phyloP scores from a whole-genome alignment of 2,888 invertebrate species.

The Himalopsyche kuldschensis region DNA sequence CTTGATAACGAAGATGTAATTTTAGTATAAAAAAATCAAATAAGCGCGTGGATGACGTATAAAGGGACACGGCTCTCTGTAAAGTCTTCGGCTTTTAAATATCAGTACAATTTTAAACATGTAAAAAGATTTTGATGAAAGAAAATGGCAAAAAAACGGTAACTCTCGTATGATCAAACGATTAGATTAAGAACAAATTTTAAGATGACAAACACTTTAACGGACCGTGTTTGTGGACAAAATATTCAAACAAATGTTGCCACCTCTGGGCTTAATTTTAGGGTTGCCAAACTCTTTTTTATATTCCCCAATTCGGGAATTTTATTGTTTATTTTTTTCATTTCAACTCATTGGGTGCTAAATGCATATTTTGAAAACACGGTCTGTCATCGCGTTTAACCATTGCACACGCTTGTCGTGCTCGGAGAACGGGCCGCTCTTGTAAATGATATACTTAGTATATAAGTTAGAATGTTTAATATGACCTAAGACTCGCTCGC shows the following conservation, averaged over 20 bases:
- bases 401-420: conserved; percentile 51
- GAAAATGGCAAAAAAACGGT: conserved; percentile 5
- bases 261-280: background rate
- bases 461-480: conserved; percentile 24
- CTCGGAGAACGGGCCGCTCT: conserved; percentile 13
- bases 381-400: conserved; percentile 55
- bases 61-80: background rate
- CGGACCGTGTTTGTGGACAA: conserved; percentile 32
- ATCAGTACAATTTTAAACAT: background rate
- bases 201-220: conserved; percentile 27
- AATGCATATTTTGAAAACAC: conserved; percentile 56
- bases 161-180: conserved; percentile 19
- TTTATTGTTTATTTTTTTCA: conserved; percentile 21
- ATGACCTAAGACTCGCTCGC: background rate
- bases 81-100: background rate
- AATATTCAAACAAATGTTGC: conserved; percentile 26
- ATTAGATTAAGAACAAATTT: conserved; percentile 14
- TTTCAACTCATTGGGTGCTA: conserved; percentile 6
- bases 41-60: background rate
- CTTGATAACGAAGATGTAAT: background rate
- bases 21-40: background rate
- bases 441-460: conserved; percentile 19
- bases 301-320: background rate
- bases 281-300: background rate
- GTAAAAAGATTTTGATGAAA: background rate